Evolutionary conservation across 2,888 invertebrate genomes (phyloP).

Genomic region (Volucella bombylans): DNA sequence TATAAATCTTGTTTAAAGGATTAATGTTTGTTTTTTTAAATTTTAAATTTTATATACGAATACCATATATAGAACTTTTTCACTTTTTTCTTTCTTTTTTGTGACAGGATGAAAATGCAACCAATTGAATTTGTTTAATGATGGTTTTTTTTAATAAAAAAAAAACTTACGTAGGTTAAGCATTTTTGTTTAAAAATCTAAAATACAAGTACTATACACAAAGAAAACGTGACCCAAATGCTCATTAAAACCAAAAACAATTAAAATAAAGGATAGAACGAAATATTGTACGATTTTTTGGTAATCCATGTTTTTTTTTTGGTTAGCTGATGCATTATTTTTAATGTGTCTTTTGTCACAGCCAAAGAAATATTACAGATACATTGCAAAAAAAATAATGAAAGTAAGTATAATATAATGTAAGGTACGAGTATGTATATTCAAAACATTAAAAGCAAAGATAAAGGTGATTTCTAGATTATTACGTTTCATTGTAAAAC

Average conservation of each 20-base stretch:
- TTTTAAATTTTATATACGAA: neutral
- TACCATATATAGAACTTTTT: neutral
- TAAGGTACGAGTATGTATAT: conserved; percentile 38
- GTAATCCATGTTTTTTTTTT: conserved; percentile 25
- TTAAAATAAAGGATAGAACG: conserved; percentile 43
- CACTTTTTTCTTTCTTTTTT: conserved; percentile 60
- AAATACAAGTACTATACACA: conserved; percentile 46
- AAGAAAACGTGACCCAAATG: conserved; percentile 50
- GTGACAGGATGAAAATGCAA: conserved; percentile 50
- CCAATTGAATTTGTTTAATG: conserved; percentile 31
- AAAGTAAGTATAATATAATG: conserved; percentile 44
- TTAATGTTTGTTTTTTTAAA: neutral
- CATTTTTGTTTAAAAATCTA: conserved; percentile 39
- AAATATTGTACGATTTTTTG: conserved; percentile 8
- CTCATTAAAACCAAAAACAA: conserved; percentile 50
- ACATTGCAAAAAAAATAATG: conserved; percentile 56
- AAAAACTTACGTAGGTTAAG: conserved; percentile 42
- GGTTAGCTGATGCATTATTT: conserved; percentile 67
- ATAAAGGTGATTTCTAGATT: conserved; percentile 59
- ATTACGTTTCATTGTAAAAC: conserved; percentile 29
- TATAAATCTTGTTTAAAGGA: neutral
- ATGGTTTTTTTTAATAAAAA: conserved; percentile 13
- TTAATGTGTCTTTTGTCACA: conserved; percentile 65
- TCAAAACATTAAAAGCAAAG: conserved; percentile 70
- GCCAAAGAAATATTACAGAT: conserved; percentile 70